A percentile compares a stretch with the other conserved stretches of the same genome.
phyloP scores from a whole-genome alignment of 2,797 vertebrate genomes.

The Cossypha heuglini region DNA sequence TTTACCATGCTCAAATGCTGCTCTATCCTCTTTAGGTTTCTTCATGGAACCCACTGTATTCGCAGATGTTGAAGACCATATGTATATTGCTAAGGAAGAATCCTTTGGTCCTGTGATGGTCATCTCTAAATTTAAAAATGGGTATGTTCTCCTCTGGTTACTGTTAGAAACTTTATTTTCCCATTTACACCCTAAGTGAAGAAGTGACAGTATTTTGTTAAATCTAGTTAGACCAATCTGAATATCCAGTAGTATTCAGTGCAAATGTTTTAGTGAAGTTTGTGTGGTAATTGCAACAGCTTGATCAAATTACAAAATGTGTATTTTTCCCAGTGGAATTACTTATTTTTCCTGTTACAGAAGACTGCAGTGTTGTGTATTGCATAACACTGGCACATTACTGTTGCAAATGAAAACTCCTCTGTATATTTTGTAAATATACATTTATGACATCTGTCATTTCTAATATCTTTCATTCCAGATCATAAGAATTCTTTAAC shows the following conservation, averaged over 20 bases:
- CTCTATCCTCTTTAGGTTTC: constrained; percentile 78
- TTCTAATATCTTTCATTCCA: not conserved
- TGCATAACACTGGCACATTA: not conserved
- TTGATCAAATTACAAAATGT: not conserved
- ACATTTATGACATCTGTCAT: not conserved
- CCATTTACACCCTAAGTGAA: not conserved
- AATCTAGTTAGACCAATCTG: not conserved
- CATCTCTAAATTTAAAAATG: constrained; percentile 92
- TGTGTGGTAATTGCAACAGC: not conserved
- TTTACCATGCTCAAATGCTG: not conserved
- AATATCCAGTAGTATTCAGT: not conserved
- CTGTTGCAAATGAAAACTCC: not conserved
- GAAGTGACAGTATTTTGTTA: not conserved
- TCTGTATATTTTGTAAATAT: not conserved
- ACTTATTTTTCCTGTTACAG: not conserved
- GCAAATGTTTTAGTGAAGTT: not conserved
- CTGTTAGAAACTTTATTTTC: not conserved
- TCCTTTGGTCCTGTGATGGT: constrained; percentile 97
- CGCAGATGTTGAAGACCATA: constrained; percentile 92
- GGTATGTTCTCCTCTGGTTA: constrained; percentile 74
- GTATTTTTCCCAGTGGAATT: not conserved
- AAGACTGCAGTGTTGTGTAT: not conserved
- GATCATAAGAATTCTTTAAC: not conserved
- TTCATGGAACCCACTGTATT: constrained; percentile 98
- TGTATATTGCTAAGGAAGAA: constrained; percentile 94